Conservation (phyloP, 2,113 vertebrate species). For the Murina feae region DNA sequence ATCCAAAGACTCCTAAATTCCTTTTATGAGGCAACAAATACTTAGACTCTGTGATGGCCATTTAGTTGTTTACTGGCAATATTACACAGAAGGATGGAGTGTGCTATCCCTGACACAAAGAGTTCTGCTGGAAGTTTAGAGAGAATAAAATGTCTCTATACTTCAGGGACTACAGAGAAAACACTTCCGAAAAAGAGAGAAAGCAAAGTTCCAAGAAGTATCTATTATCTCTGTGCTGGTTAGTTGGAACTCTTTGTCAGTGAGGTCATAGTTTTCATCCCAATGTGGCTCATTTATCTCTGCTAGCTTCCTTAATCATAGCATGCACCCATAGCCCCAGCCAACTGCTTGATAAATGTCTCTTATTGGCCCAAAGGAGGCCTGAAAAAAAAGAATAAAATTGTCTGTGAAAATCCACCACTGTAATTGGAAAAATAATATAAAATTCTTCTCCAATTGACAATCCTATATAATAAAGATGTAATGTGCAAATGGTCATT, state of each 20-base stretch:
- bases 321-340: not conserved
- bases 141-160: constrained; percentile 54
- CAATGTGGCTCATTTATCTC: constrained; percentile 17
- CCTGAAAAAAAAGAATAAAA: constrained; percentile 29
- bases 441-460: not conserved
- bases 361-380: not conserved
- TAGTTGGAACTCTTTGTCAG: constrained; percentile 25
- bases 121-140: constrained; percentile 38
- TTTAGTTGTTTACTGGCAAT: constrained; percentile 49
- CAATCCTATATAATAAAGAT: too few relatives aligned
- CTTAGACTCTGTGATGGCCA: not conserved
- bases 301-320: constrained; percentile 30
- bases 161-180: constrained; percentile 48
- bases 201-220: constrained; percentile 46
- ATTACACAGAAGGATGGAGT: constrained; percentile 42
- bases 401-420: not conserved
- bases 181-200: constrained; percentile 32
- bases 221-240: not conserved
- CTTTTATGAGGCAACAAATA: constrained; percentile 30
- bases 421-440: constrained; percentile 4
- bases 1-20: constrained; percentile 34
- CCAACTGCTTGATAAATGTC: constrained; percentile 1
- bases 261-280: constrained; percentile 49
- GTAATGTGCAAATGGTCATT: too few relatives aligned
- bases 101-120: constrained; percentile 31